A percentile compares a stretch with the other conserved stretches of the same genome.
Conservation (phyloP, 2,797 vertebrate genomes). For the Silurus lanzhouensis region DNA sequence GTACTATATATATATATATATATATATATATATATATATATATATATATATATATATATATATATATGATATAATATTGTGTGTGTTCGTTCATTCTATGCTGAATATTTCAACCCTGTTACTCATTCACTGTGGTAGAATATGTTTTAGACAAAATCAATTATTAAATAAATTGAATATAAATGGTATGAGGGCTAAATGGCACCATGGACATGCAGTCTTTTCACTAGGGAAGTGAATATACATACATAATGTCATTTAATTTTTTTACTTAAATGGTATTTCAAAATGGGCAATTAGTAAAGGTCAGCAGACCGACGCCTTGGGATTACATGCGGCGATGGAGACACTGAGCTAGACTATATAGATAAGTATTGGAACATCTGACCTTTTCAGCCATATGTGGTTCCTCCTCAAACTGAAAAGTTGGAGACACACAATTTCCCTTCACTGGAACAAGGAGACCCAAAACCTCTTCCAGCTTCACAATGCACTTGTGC, state of each 20-base stretch:
- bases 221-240: not conserved
- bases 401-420: too few relatives aligned
- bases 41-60: too few relatives aligned
- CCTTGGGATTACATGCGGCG: not conserved
- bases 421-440: too few relatives aligned
- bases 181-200: not conserved
- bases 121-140: not conserved
- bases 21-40: too few relatives aligned
- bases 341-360: not conserved
- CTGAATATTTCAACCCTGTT: not conserved
- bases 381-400: too few relatives aligned
- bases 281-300: constrained; percentile 6
- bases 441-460: too few relatives aligned
- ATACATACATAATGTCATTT: not conserved
- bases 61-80: not conserved
- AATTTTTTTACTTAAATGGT: not conserved
- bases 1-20: too few relatives aligned
- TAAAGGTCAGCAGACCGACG: constrained; percentile 4
- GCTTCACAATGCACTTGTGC: too few relatives aligned
- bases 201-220: not conserved
- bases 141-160: too few relatives aligned
- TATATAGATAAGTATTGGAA: too few relatives aligned
- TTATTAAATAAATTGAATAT: not conserved
- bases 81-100: not conserved
- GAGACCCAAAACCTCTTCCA: too few relatives aligned